A percentile compares a stretch with the other conserved stretches of the same genome.
phyloP scores from a whole-genome alignment of 2,888 invertebrate species.

The Nycteola revayana region DNA sequence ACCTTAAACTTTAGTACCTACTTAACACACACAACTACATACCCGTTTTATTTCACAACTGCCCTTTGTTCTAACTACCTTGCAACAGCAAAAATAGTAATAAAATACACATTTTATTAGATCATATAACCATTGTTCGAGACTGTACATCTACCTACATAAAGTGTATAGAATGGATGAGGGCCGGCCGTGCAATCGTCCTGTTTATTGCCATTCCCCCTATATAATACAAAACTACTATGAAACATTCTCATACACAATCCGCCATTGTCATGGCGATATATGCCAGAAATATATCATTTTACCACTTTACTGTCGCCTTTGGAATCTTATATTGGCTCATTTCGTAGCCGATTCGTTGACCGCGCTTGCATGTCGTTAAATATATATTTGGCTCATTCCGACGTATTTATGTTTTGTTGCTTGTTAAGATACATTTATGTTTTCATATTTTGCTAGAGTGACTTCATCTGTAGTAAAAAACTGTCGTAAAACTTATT shows the following conservation, averaged over 20 bases:
- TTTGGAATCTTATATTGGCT: slow-evolving; percentile 44
- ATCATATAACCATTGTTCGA: slow-evolving; percentile 22
- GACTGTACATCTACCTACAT: slow-evolving; percentile 20
- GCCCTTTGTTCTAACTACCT: slow-evolving; percentile 12
- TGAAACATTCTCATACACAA: slow-evolving; percentile 43
- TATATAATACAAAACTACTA: slow-evolving; percentile 48
- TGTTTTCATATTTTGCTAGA: slow-evolving; percentile 10
- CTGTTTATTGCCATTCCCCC: slow-evolving; percentile 49
- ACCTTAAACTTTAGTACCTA: too few species aligned
- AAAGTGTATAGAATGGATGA: slow-evolving; percentile 24
- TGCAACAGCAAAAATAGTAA: slow-evolving; percentile 15
- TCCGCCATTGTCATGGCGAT: slow-evolving; percentile 38
- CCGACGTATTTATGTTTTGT: slow-evolving; percentile 10
- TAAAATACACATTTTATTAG: slow-evolving; percentile 31
- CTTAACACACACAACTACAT: too few species aligned
- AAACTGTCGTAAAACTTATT: too few species aligned
- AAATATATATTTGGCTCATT: slow-evolving; percentile 41
- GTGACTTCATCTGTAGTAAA: too few species aligned
- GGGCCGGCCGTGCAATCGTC: slow-evolving; percentile 43
- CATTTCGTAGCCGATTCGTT: slow-evolving; percentile 40
- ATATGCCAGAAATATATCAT: slow-evolving; percentile 49
- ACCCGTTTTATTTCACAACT: slow-evolving; percentile 5
- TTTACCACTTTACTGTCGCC: slow-evolving; percentile 53
- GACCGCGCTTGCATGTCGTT: slow-evolving; percentile 40
- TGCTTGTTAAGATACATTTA: slow-evolving; percentile 16